These are phyloP conservation scores for Tragelaphus buxtoni DNA, from an alignment of 2,113 vertebrate species.

Conservation along the genomic window DNA sequence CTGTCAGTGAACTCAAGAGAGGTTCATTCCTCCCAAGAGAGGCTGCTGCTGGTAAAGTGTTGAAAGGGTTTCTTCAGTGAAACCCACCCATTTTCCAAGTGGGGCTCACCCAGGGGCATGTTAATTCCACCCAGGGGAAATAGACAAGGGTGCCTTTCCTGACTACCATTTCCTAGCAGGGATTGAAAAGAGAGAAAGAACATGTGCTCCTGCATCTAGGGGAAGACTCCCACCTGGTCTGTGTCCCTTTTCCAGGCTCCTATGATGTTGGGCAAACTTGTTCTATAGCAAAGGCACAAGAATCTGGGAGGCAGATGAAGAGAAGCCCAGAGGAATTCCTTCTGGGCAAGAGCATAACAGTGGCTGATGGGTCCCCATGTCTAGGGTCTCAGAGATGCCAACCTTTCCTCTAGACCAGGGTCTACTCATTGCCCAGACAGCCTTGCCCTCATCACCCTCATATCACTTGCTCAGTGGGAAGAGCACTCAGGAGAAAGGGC, in stretches of 20 bases:
- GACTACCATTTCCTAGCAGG: not conserved
- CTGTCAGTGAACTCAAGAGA: constrained; percentile 21
- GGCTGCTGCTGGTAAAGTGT: constrained; percentile 6
- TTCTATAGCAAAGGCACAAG: not conserved
- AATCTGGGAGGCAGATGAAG: not conserved
- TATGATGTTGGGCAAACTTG: not conserved
- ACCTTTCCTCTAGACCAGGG: not conserved
- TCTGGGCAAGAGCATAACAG: not conserved
- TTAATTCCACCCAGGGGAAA: not conserved
- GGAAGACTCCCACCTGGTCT: not conserved
- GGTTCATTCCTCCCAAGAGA: constrained; percentile 45
- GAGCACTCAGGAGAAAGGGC: not conserved
- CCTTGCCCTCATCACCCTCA: accelerated
- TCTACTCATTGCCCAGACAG: not conserved
- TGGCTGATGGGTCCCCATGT: not conserved
- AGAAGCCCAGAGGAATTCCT: not conserved
- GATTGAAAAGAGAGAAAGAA: not conserved
- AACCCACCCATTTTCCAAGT: not conserved
- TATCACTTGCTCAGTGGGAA: not conserved
- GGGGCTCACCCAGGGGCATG: not conserved
- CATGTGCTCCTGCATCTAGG: not conserved
- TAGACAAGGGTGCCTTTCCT: not conserved
- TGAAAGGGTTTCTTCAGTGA: constrained; percentile 24
- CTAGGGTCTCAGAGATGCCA: not conserved
- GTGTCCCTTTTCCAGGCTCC: not conserved